A percentile compares a stretch with the other conserved stretches of the same genome.
phyloP scores from a whole-genome alignment of 2,797 vertebrate species.

The Sebastes hubbsi region DNA sequence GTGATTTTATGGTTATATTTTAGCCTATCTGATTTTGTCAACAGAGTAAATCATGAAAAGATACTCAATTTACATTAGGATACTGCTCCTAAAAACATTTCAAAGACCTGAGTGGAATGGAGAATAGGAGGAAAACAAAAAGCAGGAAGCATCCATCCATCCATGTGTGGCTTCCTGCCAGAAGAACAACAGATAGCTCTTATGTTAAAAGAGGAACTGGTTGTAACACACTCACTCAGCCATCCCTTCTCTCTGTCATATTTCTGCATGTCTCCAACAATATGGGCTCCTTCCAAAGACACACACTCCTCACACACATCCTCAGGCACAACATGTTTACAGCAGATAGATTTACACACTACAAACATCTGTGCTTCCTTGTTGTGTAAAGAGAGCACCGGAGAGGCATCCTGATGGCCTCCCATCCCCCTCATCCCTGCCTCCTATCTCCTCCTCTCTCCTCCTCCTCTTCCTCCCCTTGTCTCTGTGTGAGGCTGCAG shows the following conservation, averaged over 20 bases:
- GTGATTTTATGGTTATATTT: not conserved
- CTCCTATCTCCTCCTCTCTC: slow-evolving; percentile 21
- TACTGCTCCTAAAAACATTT: not conserved
- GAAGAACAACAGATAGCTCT: slow-evolving; percentile 8
- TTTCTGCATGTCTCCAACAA: not conserved
- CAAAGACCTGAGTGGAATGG: not conserved
- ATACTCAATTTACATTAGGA: not conserved
- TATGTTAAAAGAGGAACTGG: not conserved
- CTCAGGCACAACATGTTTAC: slow-evolving; percentile 19
- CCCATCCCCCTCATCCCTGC: slow-evolving; percentile 62
- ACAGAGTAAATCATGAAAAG: not conserved
- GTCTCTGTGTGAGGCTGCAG: slow-evolving; percentile 28
- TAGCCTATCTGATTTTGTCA: not conserved
- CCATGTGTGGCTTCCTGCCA: not conserved
- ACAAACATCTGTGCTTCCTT: slow-evolving; percentile 55
- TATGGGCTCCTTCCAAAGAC: not conserved
- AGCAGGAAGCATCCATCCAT: not conserved
- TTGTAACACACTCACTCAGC: not conserved
- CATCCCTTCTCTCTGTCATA: not conserved
- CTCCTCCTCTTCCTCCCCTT: slow-evolving; percentile 1
- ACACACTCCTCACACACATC: slow-evolving; percentile 9
- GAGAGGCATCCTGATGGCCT: slow-evolving; percentile 60
- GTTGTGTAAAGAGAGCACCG: slow-evolving; percentile 38
- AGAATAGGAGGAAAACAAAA: not conserved
- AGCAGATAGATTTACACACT: slow-evolving; percentile 20